Percentiles rank a stretch among this genome's conserved stretches.
Conservation (phyloP, 1,140 invertebrate genomes). For the Reticulitermes speratus region DNA sequence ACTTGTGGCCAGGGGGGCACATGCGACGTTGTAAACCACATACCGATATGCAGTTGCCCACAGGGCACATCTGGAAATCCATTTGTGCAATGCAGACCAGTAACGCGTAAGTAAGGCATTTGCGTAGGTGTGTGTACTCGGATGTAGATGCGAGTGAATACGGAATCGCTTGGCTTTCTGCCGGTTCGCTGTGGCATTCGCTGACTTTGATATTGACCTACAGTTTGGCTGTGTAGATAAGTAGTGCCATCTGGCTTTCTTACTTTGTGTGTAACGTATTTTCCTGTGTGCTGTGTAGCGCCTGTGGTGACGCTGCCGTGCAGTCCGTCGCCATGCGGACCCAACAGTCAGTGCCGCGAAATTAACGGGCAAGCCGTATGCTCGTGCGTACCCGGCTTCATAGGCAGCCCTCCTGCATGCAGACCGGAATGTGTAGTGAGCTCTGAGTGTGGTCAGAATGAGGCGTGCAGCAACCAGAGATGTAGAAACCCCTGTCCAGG, state of each 20-base stretch:
- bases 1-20: slow-evolving; percentile 42
- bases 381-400: slow-evolving; percentile 50
- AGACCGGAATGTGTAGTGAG: slow-evolving; percentile 51
- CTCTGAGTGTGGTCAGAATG: slow-evolving; percentile 50
- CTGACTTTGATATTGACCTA: too few relatives aligned
- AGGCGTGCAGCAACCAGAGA: slow-evolving; percentile 54
- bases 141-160: too few relatives aligned
- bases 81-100: slow-evolving; percentile 38
- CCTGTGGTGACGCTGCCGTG: too few relatives aligned
- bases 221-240: too few relatives aligned
- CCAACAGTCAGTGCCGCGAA: slow-evolving; percentile 49
- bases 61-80: slow-evolving; percentile 42
- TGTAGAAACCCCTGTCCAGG: slow-evolving; percentile 54
- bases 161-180: too few relatives aligned
- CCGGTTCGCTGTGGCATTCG: too few relatives aligned
- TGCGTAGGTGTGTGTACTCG: too few relatives aligned
- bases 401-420: slow-evolving; percentile 51
- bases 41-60: slow-evolving; percentile 41
- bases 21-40: slow-evolving; percentile 41
- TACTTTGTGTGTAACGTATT: too few relatives aligned
- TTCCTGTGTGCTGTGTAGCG: too few relatives aligned
- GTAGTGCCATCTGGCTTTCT: too few relatives aligned
- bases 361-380: slow-evolving; percentile 52
- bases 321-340: slow-evolving; percentile 46
- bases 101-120: slow-evolving; percentile 42